phyloP scores from a whole-genome alignment of 2,797 vertebrate genomes.

The Cuniculus paca region DNA sequence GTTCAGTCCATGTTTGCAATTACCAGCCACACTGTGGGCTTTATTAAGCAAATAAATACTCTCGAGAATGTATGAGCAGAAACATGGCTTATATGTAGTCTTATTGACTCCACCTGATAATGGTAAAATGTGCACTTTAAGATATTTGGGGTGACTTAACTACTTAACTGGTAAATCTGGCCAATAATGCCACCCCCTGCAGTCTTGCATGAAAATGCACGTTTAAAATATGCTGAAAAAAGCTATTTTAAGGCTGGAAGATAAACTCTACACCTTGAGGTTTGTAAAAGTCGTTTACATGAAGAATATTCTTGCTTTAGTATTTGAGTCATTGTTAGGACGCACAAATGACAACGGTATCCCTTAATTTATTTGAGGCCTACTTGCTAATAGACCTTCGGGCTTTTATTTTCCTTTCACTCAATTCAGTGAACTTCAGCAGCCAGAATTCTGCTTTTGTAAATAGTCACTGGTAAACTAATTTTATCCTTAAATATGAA shows the following conservation, averaged over 20 bases:
- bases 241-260: slow-evolving; percentile 60
- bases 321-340: slow-evolving; percentile 61
- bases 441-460: slow-evolving; percentile 61
- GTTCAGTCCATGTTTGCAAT: slow-evolving; percentile 56
- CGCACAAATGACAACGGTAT: not conserved
- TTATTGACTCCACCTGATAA: slow-evolving; percentile 31
- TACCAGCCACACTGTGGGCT: slow-evolving; percentile 7
- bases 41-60: slow-evolving; percentile 70
- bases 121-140: slow-evolving; percentile 19
- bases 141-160: slow-evolving; percentile 27
- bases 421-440: slow-evolving; percentile 28
- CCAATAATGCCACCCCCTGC: slow-evolving; percentile 52
- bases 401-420: slow-evolving; percentile 56
- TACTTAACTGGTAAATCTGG: slow-evolving; percentile 35
- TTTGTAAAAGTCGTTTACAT: slow-evolving; percentile 51
- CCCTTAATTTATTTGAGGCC: slow-evolving; percentile 42
- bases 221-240: slow-evolving; percentile 62
- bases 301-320: slow-evolving; percentile 45
- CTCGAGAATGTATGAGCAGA: slow-evolving; percentile 58
- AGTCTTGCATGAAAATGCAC: slow-evolving; percentile 34
- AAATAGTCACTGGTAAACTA: slow-evolving; percentile 33
- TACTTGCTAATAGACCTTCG: not conserved
- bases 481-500: slow-evolving; percentile 54
- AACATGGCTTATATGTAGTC: slow-evolving; percentile 28
- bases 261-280: not conserved